phyloP scores from a whole-genome alignment of 2,888 invertebrate genomes.

The Ormyrus thymus region DNA sequence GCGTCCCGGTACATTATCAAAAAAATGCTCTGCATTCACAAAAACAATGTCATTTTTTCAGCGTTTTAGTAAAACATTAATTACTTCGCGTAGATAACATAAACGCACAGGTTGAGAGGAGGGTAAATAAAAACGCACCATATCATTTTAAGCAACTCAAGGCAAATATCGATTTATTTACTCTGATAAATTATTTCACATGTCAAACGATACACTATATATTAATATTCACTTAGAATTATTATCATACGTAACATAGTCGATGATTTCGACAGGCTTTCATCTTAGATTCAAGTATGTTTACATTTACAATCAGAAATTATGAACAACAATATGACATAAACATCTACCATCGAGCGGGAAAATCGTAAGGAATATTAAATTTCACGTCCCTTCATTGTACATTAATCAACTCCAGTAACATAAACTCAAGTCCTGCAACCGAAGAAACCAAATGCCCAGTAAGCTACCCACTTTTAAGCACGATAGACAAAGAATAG shows the following conservation, averaged over 20 bases:
- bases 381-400: background rate
- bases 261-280: slow-evolving; percentile 51
- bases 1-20: no score
- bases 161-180: slow-evolving; percentile 53
- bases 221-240: slow-evolving; percentile 46
- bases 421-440: background rate
- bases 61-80: no score
- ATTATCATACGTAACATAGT: slow-evolving; percentile 49
- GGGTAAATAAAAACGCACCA: slow-evolving; percentile 1
- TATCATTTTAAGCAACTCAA: slow-evolving; percentile 42
- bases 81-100: no score
- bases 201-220: slow-evolving; percentile 52
- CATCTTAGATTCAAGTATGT: slow-evolving; percentile 45
- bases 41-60: no score
- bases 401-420: slow-evolving; percentile 10
- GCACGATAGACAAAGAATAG: slow-evolving; percentile 19
- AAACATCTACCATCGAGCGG: slow-evolving; percentile 51
- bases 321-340: slow-evolving; percentile 51
- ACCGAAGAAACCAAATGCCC: background rate
- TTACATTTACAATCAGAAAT: slow-evolving; percentile 53
- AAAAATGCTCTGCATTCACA: no score
- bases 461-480: slow-evolving; percentile 10
- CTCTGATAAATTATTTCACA: slow-evolving; percentile 52
- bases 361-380: slow-evolving; percentile 26
- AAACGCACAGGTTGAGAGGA: no score